Conservation (phyloP, 2,888 invertebrate species). For the Conchocele bisecta region DNA sequence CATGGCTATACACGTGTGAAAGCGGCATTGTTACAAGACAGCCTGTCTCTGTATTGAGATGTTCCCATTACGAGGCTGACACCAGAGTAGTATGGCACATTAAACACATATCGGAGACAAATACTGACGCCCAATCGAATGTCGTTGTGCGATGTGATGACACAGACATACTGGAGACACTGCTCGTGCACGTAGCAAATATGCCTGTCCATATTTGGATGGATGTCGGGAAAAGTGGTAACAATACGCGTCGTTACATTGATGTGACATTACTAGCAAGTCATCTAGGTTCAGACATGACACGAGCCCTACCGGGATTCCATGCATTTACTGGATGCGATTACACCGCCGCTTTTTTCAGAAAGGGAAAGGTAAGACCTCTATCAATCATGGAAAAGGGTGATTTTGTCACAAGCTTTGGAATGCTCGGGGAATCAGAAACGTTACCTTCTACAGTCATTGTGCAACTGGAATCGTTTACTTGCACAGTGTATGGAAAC, state of each 20-base stretch:
- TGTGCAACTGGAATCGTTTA: not conserved
- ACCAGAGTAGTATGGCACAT: conserved; percentile 15
- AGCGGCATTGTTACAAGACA: not conserved
- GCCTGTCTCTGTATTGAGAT: not conserved
- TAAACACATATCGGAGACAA: not conserved
- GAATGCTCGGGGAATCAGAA: not conserved
- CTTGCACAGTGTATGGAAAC: conserved; percentile 11
- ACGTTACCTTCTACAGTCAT: not conserved
- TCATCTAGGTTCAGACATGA: not conserved
- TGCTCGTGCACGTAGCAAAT: not conserved
- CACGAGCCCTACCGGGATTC: conserved; percentile 1
- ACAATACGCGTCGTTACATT: conserved; percentile 1
- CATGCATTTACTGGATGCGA: conserved; percentile 30
- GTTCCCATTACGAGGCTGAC: conserved; percentile 28
- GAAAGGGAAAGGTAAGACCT: conserved; percentile 7
- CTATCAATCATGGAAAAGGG: not conserved
- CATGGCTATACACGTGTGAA: not conserved
- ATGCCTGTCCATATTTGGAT: too few species aligned
- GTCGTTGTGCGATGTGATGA: not conserved
- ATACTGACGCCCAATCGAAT: not conserved
- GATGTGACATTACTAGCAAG: not conserved
- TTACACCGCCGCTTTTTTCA: conserved; percentile 6
- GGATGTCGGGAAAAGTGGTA: not conserved
- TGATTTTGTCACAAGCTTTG: not conserved
- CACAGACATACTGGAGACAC: not conserved